Evolutionary conservation across 2,113 vertebrate species (phyloP).

Genomic region (Laticauda laticaudata): DNA sequence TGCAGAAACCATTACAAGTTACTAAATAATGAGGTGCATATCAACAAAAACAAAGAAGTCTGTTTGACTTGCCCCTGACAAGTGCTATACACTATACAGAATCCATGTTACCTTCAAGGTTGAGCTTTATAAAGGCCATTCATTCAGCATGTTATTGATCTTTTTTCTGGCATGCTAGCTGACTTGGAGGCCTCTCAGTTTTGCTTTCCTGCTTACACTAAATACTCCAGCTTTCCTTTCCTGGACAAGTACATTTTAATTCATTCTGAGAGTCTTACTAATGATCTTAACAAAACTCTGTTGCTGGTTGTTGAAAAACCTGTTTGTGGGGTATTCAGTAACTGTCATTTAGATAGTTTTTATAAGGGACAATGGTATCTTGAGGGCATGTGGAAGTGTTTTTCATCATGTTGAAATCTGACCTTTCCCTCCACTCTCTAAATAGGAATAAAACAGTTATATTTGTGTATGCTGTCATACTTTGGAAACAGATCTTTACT

Average conservation of each 20-base stretch:
- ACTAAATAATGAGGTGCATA: too few relatives aligned
- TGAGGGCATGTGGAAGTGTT: background rate
- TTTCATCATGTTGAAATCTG: background rate
- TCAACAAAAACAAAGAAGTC: background rate
- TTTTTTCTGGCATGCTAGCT: background rate
- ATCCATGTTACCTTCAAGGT: background rate
- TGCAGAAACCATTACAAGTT: background rate
- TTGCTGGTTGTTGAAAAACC: background rate
- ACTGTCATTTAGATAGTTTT: background rate
- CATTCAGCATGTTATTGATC: conserved; percentile 7
- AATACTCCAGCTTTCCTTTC: background rate
- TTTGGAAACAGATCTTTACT: background rate
- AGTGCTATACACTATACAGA: background rate
- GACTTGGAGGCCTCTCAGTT: background rate
- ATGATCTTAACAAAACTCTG: background rate
- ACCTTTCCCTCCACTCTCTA: background rate
- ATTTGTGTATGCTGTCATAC: background rate
- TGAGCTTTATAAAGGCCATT: conserved; percentile 8
- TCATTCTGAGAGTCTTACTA: background rate
- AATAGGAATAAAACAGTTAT: background rate
- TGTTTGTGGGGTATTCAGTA: background rate
- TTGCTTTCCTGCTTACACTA: background rate
- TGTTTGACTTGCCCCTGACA: background rate
- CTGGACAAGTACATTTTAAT: background rate
- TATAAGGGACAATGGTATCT: background rate